Conservation (phyloP, 2,888 invertebrate species). For the Leptarthrus brevirostris region DNA sequence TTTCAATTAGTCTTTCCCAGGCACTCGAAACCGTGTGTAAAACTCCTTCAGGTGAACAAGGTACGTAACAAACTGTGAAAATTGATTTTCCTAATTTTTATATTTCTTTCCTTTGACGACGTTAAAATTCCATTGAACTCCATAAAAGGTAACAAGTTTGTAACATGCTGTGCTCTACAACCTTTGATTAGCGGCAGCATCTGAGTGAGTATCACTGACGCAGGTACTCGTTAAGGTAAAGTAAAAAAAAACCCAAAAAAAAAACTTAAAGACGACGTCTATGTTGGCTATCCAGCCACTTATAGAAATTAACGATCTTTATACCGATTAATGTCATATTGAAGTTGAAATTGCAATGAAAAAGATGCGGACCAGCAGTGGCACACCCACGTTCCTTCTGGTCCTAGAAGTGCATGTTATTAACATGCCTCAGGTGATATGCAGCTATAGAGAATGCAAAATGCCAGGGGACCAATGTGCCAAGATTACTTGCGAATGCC, state of each 20-base stretch:
- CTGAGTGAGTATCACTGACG: background rate
- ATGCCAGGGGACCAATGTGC: background rate
- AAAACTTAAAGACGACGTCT: background rate
- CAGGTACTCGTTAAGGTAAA: background rate
- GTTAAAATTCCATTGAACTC: background rate
- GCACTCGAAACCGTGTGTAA: background rate
- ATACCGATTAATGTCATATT: background rate
- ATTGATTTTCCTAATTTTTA: constrained; percentile 12
- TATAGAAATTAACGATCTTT: background rate
- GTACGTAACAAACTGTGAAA: background rate
- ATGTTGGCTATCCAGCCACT: too few species aligned
- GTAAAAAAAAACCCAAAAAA: background rate
- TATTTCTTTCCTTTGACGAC: background rate
- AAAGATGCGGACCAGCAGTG: background rate
- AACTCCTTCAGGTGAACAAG: background rate
- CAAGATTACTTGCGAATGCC: background rate
- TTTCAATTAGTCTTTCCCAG: background rate
- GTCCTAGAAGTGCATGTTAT: background rate
- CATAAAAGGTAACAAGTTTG: background rate
- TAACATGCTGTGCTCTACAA: background rate
- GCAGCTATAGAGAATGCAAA: background rate
- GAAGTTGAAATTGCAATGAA: background rate
- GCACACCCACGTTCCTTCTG: background rate
- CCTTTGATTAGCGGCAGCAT: background rate
- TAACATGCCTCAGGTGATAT: background rate